Conservation (phyloP, 2,888 invertebrate genomes). For the Hypercompe scribonia region DNA sequence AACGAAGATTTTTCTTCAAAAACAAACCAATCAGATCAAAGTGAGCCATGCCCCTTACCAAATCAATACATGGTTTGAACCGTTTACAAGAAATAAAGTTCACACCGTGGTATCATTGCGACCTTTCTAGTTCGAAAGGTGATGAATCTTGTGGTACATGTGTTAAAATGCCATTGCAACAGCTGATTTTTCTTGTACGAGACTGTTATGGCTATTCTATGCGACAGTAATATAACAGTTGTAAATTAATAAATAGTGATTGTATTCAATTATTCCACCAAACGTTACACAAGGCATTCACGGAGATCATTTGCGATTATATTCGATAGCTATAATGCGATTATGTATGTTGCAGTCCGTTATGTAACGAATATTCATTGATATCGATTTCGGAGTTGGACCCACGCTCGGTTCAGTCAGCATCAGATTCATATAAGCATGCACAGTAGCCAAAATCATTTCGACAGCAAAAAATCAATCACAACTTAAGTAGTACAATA, state of each 20-base stretch:
- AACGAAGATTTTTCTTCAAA: neutral
- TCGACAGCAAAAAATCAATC: too few species aligned
- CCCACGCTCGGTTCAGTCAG: neutral
- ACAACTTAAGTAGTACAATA: too few species aligned
- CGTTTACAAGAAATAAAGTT: neutral
- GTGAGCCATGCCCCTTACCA: neutral
- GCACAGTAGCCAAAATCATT: too few species aligned
- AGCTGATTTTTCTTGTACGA: constrained; percentile 10
- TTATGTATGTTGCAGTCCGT: neutral
- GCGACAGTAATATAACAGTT: neutral
- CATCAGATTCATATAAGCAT: too few species aligned
- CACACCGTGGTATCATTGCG: neutral
- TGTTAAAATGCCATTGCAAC: neutral
- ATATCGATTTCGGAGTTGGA: neutral
- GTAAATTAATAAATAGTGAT: constrained; percentile 5
- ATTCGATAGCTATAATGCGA: neutral
- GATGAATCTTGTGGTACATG: neutral
- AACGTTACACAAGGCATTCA: neutral
- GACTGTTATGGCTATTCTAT: constrained; percentile 13
- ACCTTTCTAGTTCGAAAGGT: neutral
- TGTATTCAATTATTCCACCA: neutral
- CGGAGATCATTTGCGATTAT: neutral
- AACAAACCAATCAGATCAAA: neutral
- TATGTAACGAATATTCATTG: neutral
- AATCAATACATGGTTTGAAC: neutral